These are phyloP conservation scores for Brachyhypopomus occidentalis DNA, from an alignment of 2,113 vertebrate species.

Conservation along the genomic window DNA sequence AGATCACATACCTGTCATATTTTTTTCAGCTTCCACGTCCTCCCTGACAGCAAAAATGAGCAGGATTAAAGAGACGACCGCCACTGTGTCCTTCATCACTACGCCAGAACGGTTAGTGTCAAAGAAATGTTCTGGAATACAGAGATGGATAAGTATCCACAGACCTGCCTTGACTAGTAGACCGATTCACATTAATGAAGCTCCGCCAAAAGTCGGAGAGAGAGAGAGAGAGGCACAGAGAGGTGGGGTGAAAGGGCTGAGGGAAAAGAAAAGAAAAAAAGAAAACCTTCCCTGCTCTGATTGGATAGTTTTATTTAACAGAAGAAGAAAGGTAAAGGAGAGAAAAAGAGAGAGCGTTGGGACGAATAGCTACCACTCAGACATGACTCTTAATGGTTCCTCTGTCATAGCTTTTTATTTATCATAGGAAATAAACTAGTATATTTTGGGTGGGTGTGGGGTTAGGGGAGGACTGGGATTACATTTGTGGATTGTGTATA, in stretches of 20 bases:
- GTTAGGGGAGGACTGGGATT: too few relatives aligned
- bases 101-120: not conserved
- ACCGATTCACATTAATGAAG: conserved; percentile 14
- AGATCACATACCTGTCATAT: conserved; percentile 44
- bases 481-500: not conserved
- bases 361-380: conserved; percentile 19
- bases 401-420: not conserved
- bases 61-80: conserved; percentile 25
- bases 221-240: not conserved
- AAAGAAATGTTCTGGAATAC: not conserved
- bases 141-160: not conserved
- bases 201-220: not conserved
- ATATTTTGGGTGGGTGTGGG: too few relatives aligned
- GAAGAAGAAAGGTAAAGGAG: not conserved
- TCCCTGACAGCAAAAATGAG: conserved; percentile 25
- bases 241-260: conserved; percentile 22
- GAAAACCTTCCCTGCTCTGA: not conserved
- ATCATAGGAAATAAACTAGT: not conserved
- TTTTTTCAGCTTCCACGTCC: conserved; percentile 13
- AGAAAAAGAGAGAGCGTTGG: conserved; percentile 7
- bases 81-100: conserved; percentile 31
- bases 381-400: conserved; percentile 8
- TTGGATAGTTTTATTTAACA: conserved; percentile 30
- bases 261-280: conserved; percentile 17
- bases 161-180: conserved; percentile 37